Evolutionary conservation across 2,888 invertebrate genomes (phyloP).

Genomic region (Gandaritis pyraliata): DNA sequence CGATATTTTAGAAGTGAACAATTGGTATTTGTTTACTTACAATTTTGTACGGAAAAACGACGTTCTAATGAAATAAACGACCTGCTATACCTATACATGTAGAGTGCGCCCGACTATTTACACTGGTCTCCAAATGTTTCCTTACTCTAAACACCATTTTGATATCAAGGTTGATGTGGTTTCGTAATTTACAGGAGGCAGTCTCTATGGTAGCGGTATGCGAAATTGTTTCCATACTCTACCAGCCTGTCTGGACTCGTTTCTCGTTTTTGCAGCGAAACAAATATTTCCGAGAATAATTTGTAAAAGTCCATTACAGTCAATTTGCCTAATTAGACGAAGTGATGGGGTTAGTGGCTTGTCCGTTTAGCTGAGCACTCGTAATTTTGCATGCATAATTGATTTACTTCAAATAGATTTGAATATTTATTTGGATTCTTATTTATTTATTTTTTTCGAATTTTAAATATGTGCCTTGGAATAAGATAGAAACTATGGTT

Average conservation of each 20-base stretch:
- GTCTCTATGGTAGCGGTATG: slow-evolving; percentile 4
- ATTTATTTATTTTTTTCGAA: too few species aligned
- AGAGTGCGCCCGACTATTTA: too few species aligned
- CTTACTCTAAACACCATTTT: too few species aligned
- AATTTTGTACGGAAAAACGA: too few species aligned
- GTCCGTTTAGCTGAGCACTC: slow-evolving; percentile 21
- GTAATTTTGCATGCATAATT: slow-evolving; percentile 25
- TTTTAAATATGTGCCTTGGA: too few species aligned
- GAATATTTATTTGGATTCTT: not conserved
- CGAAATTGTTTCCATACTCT: slow-evolving; percentile 7
- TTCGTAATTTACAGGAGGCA: not conserved
- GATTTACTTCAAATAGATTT: slow-evolving; percentile 10
- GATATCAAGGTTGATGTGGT: too few species aligned
- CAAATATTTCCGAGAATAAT: slow-evolving; percentile 34
- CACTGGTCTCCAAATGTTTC: too few species aligned
- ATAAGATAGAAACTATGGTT: too few species aligned
- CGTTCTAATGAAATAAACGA: too few species aligned
- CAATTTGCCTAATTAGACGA: slow-evolving; percentile 32
- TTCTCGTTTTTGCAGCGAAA: slow-evolving; percentile 38
- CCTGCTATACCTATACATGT: too few species aligned
- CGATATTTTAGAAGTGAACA: too few species aligned
- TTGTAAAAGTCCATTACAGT: slow-evolving; percentile 36
- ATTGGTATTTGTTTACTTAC: too few species aligned
- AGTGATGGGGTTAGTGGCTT: slow-evolving; percentile 27
- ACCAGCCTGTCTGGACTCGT: slow-evolving; percentile 26